Evolutionary conservation across 2,113 vertebrate species (phyloP).

Genomic region (Anoura caudifer): DNA sequence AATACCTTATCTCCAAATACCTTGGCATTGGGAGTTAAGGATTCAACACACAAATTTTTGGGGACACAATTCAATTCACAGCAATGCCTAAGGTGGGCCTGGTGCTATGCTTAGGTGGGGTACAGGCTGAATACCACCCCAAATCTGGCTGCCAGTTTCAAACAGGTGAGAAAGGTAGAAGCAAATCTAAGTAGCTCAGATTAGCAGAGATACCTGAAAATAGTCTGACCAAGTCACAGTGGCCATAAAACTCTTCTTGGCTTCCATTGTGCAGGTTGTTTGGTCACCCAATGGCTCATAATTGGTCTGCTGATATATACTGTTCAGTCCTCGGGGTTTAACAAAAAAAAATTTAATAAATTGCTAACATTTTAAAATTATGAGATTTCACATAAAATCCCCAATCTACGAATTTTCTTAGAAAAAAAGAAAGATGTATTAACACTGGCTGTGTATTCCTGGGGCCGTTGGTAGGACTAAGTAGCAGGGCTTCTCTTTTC

Average conservation of each 20-base stretch:
- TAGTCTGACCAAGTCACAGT: background rate
- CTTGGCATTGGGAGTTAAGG: background rate
- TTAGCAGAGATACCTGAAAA: background rate
- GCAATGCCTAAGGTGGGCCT: background rate
- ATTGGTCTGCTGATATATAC: background rate
- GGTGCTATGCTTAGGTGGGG: background rate
- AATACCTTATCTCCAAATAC: background rate
- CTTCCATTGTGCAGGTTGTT: background rate
- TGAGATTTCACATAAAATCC: background rate
- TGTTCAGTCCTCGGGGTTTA: background rate
- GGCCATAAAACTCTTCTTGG: background rate
- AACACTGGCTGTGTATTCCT: background rate
- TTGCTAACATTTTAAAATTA: background rate
- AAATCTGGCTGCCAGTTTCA: background rate
- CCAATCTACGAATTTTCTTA: background rate
- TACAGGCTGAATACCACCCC: background rate
- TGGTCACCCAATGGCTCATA: background rate
- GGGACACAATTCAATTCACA: background rate
- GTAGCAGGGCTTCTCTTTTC: background rate
- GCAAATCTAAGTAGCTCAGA: constrained; percentile 13
- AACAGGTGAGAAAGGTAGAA: background rate
- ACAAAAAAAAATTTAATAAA: background rate
- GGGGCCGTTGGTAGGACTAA: background rate
- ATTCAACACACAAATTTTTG: background rate
- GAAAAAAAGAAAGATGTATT: background rate